phyloP scores from a whole-genome alignment of 2,888 invertebrate genomes.

The Leistus spinibarbis region DNA sequence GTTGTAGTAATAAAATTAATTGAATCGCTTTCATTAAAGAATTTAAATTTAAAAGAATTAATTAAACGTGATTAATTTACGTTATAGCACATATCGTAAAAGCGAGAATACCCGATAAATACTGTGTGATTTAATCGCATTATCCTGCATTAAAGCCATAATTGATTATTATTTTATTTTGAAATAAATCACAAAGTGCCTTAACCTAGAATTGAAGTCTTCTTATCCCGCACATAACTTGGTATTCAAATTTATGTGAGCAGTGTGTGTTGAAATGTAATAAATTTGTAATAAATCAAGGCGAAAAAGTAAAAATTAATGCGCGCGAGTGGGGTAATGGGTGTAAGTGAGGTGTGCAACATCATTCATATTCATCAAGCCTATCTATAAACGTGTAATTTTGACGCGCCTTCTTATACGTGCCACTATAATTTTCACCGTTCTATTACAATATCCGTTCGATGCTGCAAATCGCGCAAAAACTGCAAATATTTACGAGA shows the following conservation, averaged over 20 bases:
- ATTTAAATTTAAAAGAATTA: too few species aligned
- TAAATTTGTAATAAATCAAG: background rate
- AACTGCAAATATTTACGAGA: background rate
- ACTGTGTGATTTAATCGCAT: too few species aligned
- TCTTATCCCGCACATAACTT: background rate
- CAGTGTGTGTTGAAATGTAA: background rate
- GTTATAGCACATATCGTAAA: too few species aligned
- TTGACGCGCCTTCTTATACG: background rate
- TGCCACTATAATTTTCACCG: background rate
- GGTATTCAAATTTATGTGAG: background rate
- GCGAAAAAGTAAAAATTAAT: background rate
- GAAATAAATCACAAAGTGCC: background rate
- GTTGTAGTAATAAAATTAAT: too few species aligned
- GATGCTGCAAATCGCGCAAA: background rate
- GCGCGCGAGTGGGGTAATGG: background rate
- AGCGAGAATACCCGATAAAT: too few species aligned
- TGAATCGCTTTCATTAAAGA: too few species aligned
- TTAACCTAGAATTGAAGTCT: background rate
- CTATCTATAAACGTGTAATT: constrained; percentile 1
- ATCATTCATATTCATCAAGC: constrained; percentile 2
- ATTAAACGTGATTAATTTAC: too few species aligned
- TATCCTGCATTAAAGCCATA: background rate
- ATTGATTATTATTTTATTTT: background rate
- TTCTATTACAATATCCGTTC: background rate
- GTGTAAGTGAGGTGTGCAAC: background rate